These are phyloP conservation scores for Stratiomys singularior DNA, from an alignment of 2,888 invertebrate species.

Conservation along the genomic window DNA sequence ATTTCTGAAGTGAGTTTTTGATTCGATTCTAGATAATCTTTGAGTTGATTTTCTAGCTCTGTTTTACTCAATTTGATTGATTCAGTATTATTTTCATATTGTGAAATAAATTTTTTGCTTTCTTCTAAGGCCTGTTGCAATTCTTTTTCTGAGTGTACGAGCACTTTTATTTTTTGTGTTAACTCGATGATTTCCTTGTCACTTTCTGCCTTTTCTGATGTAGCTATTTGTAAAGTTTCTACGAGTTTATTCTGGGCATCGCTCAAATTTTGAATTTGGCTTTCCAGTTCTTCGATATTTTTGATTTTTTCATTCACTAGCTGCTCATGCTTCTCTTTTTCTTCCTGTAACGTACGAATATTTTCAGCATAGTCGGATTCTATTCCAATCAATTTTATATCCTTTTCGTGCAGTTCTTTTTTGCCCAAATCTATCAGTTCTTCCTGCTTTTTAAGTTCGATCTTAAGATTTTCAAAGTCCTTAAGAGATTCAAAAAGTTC, in stretches of 20 bases:
- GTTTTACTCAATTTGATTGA: not conserved
- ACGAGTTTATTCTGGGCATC: not conserved
- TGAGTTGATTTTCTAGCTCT: not conserved
- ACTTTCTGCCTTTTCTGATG: not conserved
- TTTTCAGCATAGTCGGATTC: not conserved
- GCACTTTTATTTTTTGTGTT: conserved; percentile 10
- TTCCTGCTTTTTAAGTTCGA: conserved; percentile 9
- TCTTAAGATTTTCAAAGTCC: conserved; percentile 19
- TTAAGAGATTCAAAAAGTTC: conserved; percentile 8
- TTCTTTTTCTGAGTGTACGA: not conserved
- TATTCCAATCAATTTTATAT: not conserved
- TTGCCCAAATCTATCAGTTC: not conserved
- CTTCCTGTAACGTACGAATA: conserved; percentile 5
- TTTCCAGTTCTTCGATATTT: not conserved
- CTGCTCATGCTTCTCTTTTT: not conserved
- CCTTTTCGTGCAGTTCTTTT: conserved; percentile 2
- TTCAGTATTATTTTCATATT: not conserved
- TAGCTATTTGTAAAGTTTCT: not conserved
- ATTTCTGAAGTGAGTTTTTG: not conserved
- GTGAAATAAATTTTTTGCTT: not conserved
- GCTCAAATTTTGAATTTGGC: not conserved
- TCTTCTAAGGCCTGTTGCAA: not conserved
- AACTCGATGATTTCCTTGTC: not conserved
- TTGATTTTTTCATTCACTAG: not conserved
- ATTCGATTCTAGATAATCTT: conserved; percentile 17